phyloP scores from a whole-genome alignment of 2,888 invertebrate species.

The Oscheius onirici region DNA sequence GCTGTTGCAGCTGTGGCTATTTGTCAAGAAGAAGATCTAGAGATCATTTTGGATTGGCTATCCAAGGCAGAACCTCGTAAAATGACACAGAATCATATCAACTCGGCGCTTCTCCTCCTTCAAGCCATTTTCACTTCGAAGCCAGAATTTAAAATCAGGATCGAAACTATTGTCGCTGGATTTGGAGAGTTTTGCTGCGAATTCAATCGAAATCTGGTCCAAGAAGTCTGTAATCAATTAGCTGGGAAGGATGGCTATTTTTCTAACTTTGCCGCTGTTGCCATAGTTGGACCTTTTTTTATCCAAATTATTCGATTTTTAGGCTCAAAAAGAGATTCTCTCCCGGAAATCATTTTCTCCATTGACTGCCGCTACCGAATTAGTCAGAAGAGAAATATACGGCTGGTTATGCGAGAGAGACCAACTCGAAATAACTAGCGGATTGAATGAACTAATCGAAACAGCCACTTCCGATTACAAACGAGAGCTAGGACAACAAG shows the following conservation, averaged over 20 bases:
- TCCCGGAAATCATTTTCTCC: neutral
- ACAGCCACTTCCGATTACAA: neutral
- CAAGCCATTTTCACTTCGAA: neutral
- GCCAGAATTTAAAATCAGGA: neutral
- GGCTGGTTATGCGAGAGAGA: neutral
- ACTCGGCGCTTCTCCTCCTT: neutral
- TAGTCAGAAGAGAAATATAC: neutral
- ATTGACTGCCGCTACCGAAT: neutral
- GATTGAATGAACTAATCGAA: neutral
- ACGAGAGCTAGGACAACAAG: no score
- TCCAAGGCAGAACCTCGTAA: neutral
- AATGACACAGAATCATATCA: slow-evolving; percentile 10
- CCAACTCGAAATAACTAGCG: neutral
- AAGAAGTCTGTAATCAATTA: slow-evolving; percentile 9
- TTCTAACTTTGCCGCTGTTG: neutral
- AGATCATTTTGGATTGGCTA: slow-evolving; percentile 4
- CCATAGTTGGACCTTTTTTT: neutral
- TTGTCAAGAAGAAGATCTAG: slow-evolving; percentile 41
- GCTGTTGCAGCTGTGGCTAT: slow-evolving; percentile 57
- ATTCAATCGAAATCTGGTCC: slow-evolving; percentile 7
- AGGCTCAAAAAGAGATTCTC: neutral
- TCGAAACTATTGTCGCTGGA: neutral
- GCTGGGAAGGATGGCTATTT: neutral
- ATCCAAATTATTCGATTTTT: neutral
- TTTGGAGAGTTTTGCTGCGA: slow-evolving; percentile 1